Evolutionary conservation across 2,113 vertebrate genomes (phyloP).

Genomic region (Sylvietta virens): DNA sequence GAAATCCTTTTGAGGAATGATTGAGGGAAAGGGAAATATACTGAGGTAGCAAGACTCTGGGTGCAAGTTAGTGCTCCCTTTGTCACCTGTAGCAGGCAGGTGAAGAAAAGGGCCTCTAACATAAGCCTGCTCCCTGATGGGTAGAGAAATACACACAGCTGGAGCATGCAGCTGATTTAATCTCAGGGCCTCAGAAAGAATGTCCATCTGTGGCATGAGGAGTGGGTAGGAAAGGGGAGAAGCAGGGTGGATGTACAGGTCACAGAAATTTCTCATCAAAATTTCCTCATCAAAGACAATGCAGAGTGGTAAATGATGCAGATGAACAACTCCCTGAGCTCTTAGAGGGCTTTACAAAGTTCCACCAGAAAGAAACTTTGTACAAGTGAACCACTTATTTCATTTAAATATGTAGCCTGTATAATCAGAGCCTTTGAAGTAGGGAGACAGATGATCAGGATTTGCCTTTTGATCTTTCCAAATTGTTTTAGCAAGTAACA

Average conservation of each 20-base stretch:
- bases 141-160: neutral
- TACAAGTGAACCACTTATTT: slow-evolving; percentile 48
- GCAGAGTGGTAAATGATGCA: neutral
- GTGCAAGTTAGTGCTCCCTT: neutral
- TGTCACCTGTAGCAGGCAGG: neutral
- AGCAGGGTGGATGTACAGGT: neutral
- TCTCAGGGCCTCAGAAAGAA: neutral
- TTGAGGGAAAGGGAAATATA: neutral
- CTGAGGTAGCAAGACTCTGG: neutral
- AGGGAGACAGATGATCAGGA: slow-evolving; percentile 68
- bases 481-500: slow-evolving; percentile 67
- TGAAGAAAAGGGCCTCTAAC: neutral
- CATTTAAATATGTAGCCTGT: slow-evolving; percentile 62
- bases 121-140: neutral
- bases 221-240: neutral
- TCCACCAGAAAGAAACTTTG: neutral
- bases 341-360: neutral
- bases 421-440: slow-evolving; percentile 70
- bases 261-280: neutral
- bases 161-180: neutral
- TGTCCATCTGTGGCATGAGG: neutral
- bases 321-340: neutral
- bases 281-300: neutral
- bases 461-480: slow-evolving; percentile 68
- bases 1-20: neutral